Base-by-base conservation (phyloP, 1,140 invertebrate genomes). In the Episyrphus balteatus region DNA sequence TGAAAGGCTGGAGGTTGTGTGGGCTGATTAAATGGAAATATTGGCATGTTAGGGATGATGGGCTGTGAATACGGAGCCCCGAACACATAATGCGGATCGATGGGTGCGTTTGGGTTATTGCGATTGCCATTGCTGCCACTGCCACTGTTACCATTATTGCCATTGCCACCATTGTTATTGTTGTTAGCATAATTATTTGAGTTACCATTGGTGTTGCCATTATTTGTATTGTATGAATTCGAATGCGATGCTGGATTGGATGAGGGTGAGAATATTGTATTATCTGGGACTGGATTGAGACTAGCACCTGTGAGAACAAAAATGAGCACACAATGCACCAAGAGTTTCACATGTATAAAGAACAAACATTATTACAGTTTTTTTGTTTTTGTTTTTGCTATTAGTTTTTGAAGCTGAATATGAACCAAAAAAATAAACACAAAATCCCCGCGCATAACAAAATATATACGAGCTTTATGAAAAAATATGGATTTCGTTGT, bases 31-130 rank as follows among this genome's bases (percentile, higher is more conserved):
- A 61, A 65, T 33, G 65, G 65, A 44, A 68, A 68, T 34, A 68
- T 67, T 46, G 64, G 64, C 52, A 67, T 53, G 52, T 67, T 67
- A n/a, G 61, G 63, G 54, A 65, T 55, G 34, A 66, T 49, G 37
- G 59, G 59, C 53, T 59, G 58, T 36, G 62, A 61, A 40, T 63
- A 56, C 42, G 66, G 62, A 7, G 60, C 61, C 42, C 65, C 65
- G 26, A 67, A 67, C 5, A 67, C 64, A 48, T 68, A 66, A 40
- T 68, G 66, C 49, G 60, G 65, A 63, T 68, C 62, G 40, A 68
- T 51, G 26, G 44, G 44, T 9, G 55, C 32, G 38, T 52, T 52
- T 14, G 42, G 39, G 17, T 44, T 33, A 2, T 33, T 38, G 21
- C 31, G 9, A 21, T 43, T 43, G 30, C n/a, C 42, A 19, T 46